phyloP scores from a whole-genome alignment of 2,888 invertebrate genomes.

The Glyphotaelius pellucidus region DNA sequence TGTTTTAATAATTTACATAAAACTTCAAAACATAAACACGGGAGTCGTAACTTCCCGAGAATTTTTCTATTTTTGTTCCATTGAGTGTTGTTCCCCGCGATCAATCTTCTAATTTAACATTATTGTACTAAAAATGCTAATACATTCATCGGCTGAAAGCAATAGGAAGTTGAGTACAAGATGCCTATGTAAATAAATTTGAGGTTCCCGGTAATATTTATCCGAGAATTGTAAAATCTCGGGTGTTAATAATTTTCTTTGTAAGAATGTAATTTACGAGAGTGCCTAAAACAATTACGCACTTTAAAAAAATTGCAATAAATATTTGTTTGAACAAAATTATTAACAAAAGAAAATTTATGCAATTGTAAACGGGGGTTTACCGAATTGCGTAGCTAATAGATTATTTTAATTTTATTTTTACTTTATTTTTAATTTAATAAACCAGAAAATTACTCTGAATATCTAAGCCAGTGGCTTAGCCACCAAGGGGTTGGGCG shows the following conservation, averaged over 20 bases:
- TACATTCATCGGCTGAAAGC: not conserved
- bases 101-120: not conserved
- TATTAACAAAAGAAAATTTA: not conserved
- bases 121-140: not conserved
- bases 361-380: not conserved
- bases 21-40: constrained; percentile 26
- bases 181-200: not conserved
- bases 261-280: not conserved
- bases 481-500: too few species aligned
- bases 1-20: not conserved
- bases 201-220: not conserved
- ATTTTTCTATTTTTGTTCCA: constrained; percentile 2
- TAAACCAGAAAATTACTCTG: too few species aligned
- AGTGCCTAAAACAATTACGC: not conserved
- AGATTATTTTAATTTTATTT: too few species aligned
- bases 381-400: not conserved
- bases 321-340: not conserved
- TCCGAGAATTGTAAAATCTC: not conserved
- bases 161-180: not conserved
- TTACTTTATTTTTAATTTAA: too few species aligned
- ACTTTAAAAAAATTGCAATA: not conserved
- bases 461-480: too few species aligned
- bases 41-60: not conserved
- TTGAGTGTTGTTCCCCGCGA: not conserved
- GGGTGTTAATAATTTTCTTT: not conserved